Base-by-base conservation (phyloP, 2,888 invertebrate species). In the Drosophila eohydei region DNA sequence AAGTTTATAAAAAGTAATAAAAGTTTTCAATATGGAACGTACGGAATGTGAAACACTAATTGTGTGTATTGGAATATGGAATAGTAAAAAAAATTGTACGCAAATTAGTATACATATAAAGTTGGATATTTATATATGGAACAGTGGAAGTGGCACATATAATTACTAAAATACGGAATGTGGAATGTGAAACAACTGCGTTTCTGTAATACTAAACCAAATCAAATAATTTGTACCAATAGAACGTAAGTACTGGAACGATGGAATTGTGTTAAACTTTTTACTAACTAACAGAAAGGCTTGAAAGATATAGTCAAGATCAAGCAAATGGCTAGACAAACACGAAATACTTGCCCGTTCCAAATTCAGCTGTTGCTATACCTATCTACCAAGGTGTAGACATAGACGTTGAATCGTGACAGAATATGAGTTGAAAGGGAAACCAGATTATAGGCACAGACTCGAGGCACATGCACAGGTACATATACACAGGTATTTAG, bases 361-460 rank as follows among this genome's bases (percentile, higher is more conserved):
- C 43, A 32, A 34, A 34, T 32, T 12, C 32, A 46, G 46, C 28
- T 16, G 41, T 58, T 55, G 57, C 58, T 41, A 40, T 57, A 48
- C 5, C 59, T 38, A 9, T 54, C 38, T 34, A 11, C 6, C 26
- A 11, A 26, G 43, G 16, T 61, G 52, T 40, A 66, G 40, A 62
- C 59, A 46, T 40, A 66, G 40, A 62, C 59, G 28, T 43, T 41
- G 38, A 48, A 83, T 79, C 81, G 81, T 81, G 81, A 81, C 81
- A 56, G 83, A 81, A 81, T 80, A 82, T 83, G 71, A 71, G 71
- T 83, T 59, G 69, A 84, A 84, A 79, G 80, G 77, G 74, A 81
- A 77, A 80, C 71, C 69, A 81, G 82, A 80, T 77, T 77, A 69
- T 58, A 65, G 40, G 50, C 57, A 61, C 11, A 34, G 32, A 14